Evolutionary conservation across 92 coral and sea anemone species (phyloP).

Genomic region (Epizoanthus rinbou): DNA sequence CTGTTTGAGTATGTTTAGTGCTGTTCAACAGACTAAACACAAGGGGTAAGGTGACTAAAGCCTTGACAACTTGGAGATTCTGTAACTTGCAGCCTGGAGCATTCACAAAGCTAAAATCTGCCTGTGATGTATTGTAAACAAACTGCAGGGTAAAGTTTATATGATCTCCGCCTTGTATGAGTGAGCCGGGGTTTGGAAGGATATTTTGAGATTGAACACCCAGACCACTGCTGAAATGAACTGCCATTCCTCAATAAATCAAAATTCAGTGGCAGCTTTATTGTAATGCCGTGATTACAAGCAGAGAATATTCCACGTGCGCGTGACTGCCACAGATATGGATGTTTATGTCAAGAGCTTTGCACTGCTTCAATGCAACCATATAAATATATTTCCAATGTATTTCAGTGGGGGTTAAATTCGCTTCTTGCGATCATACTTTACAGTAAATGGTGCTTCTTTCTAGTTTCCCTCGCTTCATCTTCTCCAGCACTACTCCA

Average conservation of each 20-base stretch:
- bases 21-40: slow-evolving; percentile 56
- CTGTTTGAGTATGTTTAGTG: slow-evolving; percentile 12
- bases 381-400: neutral
- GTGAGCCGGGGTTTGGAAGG: slow-evolving; percentile 36
- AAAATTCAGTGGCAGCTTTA: neutral
- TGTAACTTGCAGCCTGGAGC: slow-evolving; percentile 58
- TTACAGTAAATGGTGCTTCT: no score
- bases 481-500: neutral
- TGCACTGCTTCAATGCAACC: no score
- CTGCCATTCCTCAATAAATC: slow-evolving; percentile 17
- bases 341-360: no score
- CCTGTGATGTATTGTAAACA: slow-evolving; percentile 50
- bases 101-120: slow-evolving; percentile 45
- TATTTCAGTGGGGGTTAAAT: neutral
- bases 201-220: slow-evolving; percentile 41
- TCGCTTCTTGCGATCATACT: neutral
- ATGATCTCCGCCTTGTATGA: slow-evolving; percentile 68
- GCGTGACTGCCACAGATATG: neutral
- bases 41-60: slow-evolving; percentile 59
- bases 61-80: slow-evolving; percentile 42
- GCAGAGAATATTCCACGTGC: neutral
- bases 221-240: slow-evolving; percentile 43
- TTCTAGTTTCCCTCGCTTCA: neutral
- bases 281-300: neutral
- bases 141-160: slow-evolving; percentile 59